Evolutionary conservation across 2,797 vertebrate genomes (phyloP).

Genomic region (Poecilia gillii): DNA sequence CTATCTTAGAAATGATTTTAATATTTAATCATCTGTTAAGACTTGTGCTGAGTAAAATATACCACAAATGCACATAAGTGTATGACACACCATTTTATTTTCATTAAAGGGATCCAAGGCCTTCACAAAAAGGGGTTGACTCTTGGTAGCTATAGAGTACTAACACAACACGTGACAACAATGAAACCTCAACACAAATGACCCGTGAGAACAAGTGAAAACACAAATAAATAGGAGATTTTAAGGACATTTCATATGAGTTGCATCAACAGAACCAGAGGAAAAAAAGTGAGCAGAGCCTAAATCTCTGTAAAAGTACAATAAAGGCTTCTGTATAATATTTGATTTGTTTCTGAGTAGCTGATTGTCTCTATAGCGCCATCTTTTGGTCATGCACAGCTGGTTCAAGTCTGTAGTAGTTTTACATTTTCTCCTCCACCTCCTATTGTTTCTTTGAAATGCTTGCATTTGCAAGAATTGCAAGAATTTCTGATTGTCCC

Average conservation of each 20-base stretch:
- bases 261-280: constrained; percentile 66
- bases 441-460: constrained; percentile 64
- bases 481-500: constrained; percentile 68
- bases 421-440: constrained; percentile 51
- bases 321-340: constrained; percentile 57
- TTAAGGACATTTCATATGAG: constrained; percentile 60
- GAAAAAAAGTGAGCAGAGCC: constrained; percentile 54
- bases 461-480: constrained; percentile 33
- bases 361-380: constrained; percentile 66
- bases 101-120: constrained; percentile 83
- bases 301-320: constrained; percentile 50
- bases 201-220: constrained; percentile 70
- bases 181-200: constrained; percentile 70
- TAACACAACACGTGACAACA: constrained; percentile 71
- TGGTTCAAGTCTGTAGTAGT: constrained; percentile 34
- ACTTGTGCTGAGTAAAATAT: not conserved
- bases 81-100: constrained; percentile 71
- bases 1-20: not conserved
- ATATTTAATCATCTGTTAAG: not conserved
- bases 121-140: constrained; percentile 80
- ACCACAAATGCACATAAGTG: constrained; percentile 30
- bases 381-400: constrained; percentile 70
- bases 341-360: constrained; percentile 44
- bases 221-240: constrained; percentile 74
- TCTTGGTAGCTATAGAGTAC: constrained; percentile 73